phyloP scores from a whole-genome alignment of 2,113 vertebrate species.

The Labrus mixtus region DNA sequence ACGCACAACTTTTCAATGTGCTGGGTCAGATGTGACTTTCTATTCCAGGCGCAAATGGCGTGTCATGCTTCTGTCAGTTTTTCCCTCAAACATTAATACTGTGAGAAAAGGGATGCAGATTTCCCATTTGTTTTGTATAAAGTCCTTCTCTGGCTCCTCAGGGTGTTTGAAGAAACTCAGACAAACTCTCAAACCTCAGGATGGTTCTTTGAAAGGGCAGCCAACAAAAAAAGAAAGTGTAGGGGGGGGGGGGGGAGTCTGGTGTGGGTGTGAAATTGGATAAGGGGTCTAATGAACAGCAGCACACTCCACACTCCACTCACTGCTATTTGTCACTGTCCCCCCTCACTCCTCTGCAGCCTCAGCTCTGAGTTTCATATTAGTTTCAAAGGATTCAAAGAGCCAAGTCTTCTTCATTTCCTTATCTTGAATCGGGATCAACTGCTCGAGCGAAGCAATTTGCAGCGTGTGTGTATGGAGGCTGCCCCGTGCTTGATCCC shows the following conservation, averaged over 20 bases:
- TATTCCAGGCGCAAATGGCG: background rate
- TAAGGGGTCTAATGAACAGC: conserved; percentile 47
- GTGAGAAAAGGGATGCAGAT: background rate
- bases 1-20: too few relatives aligned
- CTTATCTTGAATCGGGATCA: conserved; percentile 46
- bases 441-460: conserved; percentile 45
- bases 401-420: conserved; percentile 27
- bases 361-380: conserved; percentile 41
- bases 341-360: conserved; percentile 51
- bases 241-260: background rate
- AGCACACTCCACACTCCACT: conserved; percentile 46
- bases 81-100: background rate
- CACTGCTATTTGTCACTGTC: conserved; percentile 63
- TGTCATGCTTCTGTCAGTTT: background rate
- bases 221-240: background rate
- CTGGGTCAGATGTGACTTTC: background rate
- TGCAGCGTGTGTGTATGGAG: conserved; percentile 10
- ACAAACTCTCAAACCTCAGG: conserved; percentile 10
- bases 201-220: conserved; percentile 31
- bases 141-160: conserved; percentile 7
- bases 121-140: conserved; percentile 10
- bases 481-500: background rate
- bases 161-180: conserved; percentile 10
- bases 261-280: conserved; percentile 51
- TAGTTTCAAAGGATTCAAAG: conserved; percentile 61